Conservation (phyloP, 2,888 invertebrate genomes). For the Drosophila greeni region DNA sequence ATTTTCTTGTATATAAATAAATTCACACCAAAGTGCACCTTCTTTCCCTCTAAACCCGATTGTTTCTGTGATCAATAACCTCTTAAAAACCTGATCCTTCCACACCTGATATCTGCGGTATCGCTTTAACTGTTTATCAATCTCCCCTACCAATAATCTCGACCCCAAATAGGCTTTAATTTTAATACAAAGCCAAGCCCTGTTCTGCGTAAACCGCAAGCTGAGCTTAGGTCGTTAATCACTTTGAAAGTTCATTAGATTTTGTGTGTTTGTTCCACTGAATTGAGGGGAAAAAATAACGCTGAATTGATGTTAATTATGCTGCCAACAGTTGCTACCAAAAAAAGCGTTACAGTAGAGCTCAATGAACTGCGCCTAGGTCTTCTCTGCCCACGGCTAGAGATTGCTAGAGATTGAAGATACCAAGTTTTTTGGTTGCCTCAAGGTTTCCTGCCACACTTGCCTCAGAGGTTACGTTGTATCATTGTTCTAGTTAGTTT, state of each 20-base stretch:
- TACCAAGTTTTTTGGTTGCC: slow-evolving; percentile 9
- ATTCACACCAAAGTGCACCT: too few relatives aligned
- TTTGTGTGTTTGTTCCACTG: slow-evolving; percentile 47
- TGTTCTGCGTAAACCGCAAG: slow-evolving; percentile 32
- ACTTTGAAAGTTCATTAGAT: slow-evolving; percentile 53
- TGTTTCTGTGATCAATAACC: not conserved
- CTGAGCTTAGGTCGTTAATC: slow-evolving; percentile 32
- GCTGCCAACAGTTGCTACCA: slow-evolving; percentile 52
- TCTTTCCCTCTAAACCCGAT: too few relatives aligned
- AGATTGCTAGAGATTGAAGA: slow-evolving; percentile 29
- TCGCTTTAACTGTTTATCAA: slow-evolving; percentile 16
- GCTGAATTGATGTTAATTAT: slow-evolving; percentile 64
- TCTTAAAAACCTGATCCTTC: not conserved
- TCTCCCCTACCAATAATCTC: slow-evolving; percentile 7
- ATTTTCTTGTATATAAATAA: not conserved
- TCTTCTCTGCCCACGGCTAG: slow-evolving; percentile 39
- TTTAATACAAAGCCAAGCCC: slow-evolving; percentile 28
- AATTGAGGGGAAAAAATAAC: slow-evolving; percentile 36
- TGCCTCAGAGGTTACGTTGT: slow-evolving; percentile 6
- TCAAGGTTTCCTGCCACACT: slow-evolving; percentile 27
- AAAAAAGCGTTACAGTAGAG: slow-evolving; percentile 43
- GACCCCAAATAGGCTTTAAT: slow-evolving; percentile 18
- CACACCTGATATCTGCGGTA: slow-evolving; percentile 18
- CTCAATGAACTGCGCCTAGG: slow-evolving; percentile 68
- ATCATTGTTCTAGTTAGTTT: slow-evolving; percentile 47